Base-by-base conservation (phyloP, 2,113 vertebrate species). In the Heterocephalus glaber region DNA sequence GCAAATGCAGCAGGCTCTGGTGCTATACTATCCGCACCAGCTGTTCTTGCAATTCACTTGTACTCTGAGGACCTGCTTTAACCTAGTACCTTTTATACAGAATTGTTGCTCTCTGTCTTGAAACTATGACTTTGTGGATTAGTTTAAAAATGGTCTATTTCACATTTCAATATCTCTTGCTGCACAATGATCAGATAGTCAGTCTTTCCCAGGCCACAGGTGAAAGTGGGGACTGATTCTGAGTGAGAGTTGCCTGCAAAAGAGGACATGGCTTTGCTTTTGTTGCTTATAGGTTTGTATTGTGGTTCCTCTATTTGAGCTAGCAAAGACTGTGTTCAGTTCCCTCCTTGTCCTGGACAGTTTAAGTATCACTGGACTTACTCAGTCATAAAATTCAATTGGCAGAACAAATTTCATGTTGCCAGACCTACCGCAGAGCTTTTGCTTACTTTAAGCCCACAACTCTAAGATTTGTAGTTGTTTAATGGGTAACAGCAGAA, bases 381-480 rank as follows among this genome's bases (percentile, higher is more conserved):
- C 41, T 35, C 30, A 52, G 63, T 80, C 86, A 90, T 92, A 92
- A 90, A 89, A 85, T 93, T 76, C 70, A 80, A 81, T 16, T 90
- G 60, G 33, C 90, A 85, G 86, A 93, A 90, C n/a, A 89, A 86
- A 89, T 86, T 85, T 86, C 38, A 47, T 20, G 4, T 60, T 33
- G 61, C 72, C 17, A 95, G 70, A 91, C 19, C 35, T 80, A n/a
- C 41, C 72, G 44, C 41, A 44, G 52, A 80, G 6, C 44, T 61
- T 70, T 94, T 61, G n/a, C 22, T 38, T 85, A 24, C 44, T 91
- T 58, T 63, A 66, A 77, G n/a, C 20, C 28, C 33, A 13, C 19
- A 77, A 35, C 66, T 58, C 47, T 63, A 30, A 60, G 19, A 60
- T 60, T 93, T 82, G 38, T 2, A 58, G 44, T 65, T 89, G 24